Base-by-base conservation (phyloP, 2,888 invertebrate genomes). In the Actias luna region DNA sequence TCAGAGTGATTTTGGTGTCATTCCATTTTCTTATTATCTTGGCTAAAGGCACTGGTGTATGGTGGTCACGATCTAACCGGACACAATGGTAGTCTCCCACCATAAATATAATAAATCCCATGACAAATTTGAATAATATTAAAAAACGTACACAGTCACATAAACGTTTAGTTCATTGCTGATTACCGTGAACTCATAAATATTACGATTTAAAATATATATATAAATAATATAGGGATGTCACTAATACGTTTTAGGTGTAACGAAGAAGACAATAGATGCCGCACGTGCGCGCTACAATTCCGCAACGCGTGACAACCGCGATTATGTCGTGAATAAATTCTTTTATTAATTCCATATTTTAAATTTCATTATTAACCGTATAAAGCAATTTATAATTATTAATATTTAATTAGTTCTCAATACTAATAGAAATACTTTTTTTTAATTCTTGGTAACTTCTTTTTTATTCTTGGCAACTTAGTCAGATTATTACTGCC, bases 151-250 rank as follows among this genome's bases (percentile, higher is more conserved):
- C 29, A 55, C 29, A 14, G 29, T 55, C n/a, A 55, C 78, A 67
- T 80, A 63, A 22, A 78, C 80, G 81, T 80, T 65, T 18, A 62
- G 68, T 69, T 68, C 69, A 76, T 78, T 76, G 71, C 68, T 64
- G 68, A 72, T 72, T 65, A 67, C 63, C 62, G 58, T 55, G 72
- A 69, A 69, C 65, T 69, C 71, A 74, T 76, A 78, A 78, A 83
- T 79, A 80, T 79, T 82, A 75, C 72, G 73, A 80, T 80, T n/a
- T n/a, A n/a, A 79, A 78, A 74, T 68, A 72, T 70, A 70, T 55
- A n/a, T 69, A 25, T 50, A 75, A 79, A 81, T 80, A 80, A 82
- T 25, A 50, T 50, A 50, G 22, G 46, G 22, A 50, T 52, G 22
- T 52, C n/a, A 55, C 22, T 50, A 50, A 50, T 50, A 22, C 27